These are phyloP conservation scores for Canis aureus DNA, from an alignment of 2,113 vertebrate species.

Conservation along the genomic window DNA sequence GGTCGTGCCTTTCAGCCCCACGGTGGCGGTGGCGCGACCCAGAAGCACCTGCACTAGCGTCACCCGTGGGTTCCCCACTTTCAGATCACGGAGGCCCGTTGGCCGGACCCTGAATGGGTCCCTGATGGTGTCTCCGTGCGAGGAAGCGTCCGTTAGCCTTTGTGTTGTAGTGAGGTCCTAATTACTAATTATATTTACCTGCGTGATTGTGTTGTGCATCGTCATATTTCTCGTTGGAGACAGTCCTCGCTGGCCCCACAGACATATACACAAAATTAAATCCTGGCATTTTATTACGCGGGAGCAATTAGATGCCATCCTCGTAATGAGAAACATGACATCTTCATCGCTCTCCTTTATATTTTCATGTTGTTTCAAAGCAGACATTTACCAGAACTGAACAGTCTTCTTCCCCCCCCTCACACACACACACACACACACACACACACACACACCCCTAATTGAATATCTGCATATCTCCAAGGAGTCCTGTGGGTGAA, in stretches of 20 bases:
- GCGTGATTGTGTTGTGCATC: constrained; percentile 19
- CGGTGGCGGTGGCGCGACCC: too few species aligned
- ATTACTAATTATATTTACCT: constrained; percentile 80
- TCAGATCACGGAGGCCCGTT: constrained; percentile 63
- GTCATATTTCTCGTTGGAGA: constrained; percentile 69
- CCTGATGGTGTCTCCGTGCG: too few species aligned
- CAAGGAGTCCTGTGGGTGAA: constrained; percentile 84
- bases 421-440: too few species aligned
- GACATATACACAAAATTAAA: constrained; percentile 75
- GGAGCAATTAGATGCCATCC: constrained; percentile 73
- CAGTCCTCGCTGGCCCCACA: constrained; percentile 70
- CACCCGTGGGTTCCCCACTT: neutral
- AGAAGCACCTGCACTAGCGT: too few species aligned
- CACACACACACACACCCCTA: constrained; percentile 63
- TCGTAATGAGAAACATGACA: constrained; percentile 76
- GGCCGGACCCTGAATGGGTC: neutral
- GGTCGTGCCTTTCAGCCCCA: neutral
- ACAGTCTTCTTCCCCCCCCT: constrained; percentile 20
- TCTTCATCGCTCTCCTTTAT: constrained; percentile 72
- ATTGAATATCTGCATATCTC: constrained; percentile 90
- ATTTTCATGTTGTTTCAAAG: constrained; percentile 78
- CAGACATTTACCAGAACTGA: constrained; percentile 73
- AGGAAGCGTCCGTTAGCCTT: neutral
- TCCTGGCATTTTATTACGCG: constrained; percentile 76
- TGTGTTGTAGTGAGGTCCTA: constrained; percentile 53